A percentile compares a stretch with the other conserved stretches of the same genome.
These are phyloP conservation scores for Anolis apletophallus DNA, from an alignment of 2,797 vertebrate species.

Conservation along the genomic window DNA sequence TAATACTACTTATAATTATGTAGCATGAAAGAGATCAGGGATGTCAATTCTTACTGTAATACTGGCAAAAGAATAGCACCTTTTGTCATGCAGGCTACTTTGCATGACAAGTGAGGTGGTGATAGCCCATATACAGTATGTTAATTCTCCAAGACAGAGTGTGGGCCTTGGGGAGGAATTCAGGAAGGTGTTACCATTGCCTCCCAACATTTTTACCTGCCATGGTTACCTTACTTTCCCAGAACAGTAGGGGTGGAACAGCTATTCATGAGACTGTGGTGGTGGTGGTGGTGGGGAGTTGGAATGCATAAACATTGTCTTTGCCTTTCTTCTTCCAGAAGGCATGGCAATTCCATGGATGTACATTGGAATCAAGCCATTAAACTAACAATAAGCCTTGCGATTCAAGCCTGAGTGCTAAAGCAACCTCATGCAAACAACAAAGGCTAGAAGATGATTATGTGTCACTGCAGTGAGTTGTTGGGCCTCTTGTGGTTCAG, in stretches of 20 bases:
- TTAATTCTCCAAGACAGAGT: neutral
- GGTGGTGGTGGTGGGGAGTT: no score
- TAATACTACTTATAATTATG: no score
- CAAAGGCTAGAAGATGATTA: slow-evolving; percentile 47
- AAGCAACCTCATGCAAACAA: slow-evolving; percentile 61
- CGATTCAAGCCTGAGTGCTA: slow-evolving; percentile 50
- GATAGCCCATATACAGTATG: no score
- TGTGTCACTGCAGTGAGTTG: slow-evolving; percentile 65
- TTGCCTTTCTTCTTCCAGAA: no score
- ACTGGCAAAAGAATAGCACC: no score
- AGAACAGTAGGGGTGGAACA: neutral
- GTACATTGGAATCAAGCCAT: neutral
- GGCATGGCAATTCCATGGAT: neutral
- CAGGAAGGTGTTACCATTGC: neutral
- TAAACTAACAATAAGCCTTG: slow-evolving; percentile 23
- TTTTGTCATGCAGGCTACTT: no score
- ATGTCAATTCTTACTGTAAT: no score
- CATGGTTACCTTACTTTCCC: neutral
- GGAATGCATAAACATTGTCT: neutral
- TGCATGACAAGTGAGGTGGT: no score
- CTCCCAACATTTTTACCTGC: neutral
- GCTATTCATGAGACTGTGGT: neutral
- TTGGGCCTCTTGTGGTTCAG: slow-evolving; percentile 46
- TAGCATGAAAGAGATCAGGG: no score
- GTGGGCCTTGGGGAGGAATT: neutral